A percentile compares a stretch with the other conserved stretches of the same genome.
Conservation (phyloP, 2,797 vertebrate species). For the Lutjanus campechanus region DNA sequence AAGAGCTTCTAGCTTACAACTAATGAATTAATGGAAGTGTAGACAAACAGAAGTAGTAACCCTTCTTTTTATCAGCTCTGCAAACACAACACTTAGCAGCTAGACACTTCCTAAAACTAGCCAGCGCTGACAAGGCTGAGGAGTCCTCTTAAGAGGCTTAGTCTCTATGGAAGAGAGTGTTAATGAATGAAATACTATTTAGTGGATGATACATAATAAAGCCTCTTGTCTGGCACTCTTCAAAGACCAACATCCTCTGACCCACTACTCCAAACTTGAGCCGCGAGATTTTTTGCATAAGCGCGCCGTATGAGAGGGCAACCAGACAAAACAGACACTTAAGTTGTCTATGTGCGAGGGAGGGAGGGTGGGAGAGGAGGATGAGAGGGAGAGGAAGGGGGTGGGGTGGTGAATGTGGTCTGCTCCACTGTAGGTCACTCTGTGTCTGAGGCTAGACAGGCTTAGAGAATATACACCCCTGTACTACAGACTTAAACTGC, state of each 20-base stretch:
- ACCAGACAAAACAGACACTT: slow-evolving; percentile 96
- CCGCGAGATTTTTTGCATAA: slow-evolving; percentile 87
- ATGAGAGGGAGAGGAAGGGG: slow-evolving; percentile 71
- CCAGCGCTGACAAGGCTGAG: slow-evolving; percentile 62
- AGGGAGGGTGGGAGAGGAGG: slow-evolving; percentile 82
- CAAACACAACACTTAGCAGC: slow-evolving; percentile 71
- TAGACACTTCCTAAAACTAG: slow-evolving; percentile 69
- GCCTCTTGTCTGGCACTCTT: slow-evolving; percentile 86
- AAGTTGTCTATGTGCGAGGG: slow-evolving; percentile 77
- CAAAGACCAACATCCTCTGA: slow-evolving; percentile 92
- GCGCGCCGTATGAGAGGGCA: slow-evolving; percentile 84
- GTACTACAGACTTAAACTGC: slow-evolving; percentile 68
- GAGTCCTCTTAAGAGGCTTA: slow-evolving; percentile 85
- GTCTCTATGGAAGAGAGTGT: slow-evolving; percentile 84
- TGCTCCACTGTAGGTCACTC: slow-evolving; percentile 80
- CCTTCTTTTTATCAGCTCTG: slow-evolving; percentile 45
- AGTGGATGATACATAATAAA: slow-evolving; percentile 89
- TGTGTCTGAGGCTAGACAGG: slow-evolving; percentile 72
- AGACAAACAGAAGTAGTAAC: slow-evolving; percentile 44
- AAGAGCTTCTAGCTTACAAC: slow-evolving; percentile 3
- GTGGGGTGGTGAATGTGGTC: slow-evolving; percentile 77
- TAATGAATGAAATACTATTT: slow-evolving; percentile 89
- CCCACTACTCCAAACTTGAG: slow-evolving; percentile 88
- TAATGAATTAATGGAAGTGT: slow-evolving; percentile 23
- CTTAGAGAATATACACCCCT: slow-evolving; percentile 74